phyloP scores from a whole-genome alignment of 2,113 vertebrate genomes.

The Gopherus evgoodei region DNA sequence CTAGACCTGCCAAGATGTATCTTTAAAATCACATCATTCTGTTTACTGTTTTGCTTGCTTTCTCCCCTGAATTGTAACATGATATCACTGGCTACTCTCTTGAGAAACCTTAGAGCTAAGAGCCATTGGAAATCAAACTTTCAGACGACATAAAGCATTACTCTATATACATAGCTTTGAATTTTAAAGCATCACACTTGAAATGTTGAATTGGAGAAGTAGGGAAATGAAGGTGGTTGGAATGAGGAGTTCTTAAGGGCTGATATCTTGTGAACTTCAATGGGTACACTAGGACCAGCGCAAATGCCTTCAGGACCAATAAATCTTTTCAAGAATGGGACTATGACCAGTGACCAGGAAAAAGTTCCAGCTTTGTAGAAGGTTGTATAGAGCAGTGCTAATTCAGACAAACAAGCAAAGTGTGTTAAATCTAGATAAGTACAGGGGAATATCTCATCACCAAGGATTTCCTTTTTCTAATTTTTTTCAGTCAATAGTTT shows the following conservation, averaged over 20 bases:
- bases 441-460: background rate
- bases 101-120: background rate
- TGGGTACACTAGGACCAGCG: no score
- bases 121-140: background rate
- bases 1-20: background rate
- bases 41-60: background rate
- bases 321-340: background rate
- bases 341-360: background rate
- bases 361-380: background rate
- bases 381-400: background rate
- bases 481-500: background rate
- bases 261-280: background rate
- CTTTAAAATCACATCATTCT: fast-evolving
- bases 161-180: background rate
- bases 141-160: background rate
- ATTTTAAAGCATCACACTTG: background rate
- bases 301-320: background rate
- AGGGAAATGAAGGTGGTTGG: background rate
- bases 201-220: background rate
- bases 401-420: background rate
- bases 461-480: fast-evolving
- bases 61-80: background rate
- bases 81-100: fast-evolving
- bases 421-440: background rate
- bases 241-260: background rate